A percentile compares a stretch with the other conserved stretches of the same genome.
Conservation (phyloP, 2,888 invertebrate genomes). For the Mycalesis mineus region DNA sequence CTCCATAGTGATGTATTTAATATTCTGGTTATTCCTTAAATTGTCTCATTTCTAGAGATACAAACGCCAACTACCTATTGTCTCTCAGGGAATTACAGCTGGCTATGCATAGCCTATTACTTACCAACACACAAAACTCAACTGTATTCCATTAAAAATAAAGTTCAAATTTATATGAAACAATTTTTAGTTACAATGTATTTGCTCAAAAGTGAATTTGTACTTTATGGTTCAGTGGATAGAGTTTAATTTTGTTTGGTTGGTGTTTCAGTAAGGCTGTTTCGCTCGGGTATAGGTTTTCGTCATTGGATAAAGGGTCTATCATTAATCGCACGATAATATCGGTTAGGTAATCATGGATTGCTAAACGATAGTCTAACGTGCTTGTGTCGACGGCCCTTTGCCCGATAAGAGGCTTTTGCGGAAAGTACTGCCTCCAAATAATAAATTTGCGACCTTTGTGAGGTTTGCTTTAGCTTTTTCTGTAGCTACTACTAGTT, state of each 20-base stretch:
- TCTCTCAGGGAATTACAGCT: slow-evolving; percentile 68
- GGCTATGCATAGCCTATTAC: slow-evolving; percentile 56
- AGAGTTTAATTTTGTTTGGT: slow-evolving; percentile 33
- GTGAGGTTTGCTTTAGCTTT: background rate
- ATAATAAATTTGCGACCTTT: background rate
- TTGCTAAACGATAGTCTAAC: slow-evolving; percentile 69
- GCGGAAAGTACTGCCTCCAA: slow-evolving; percentile 6
- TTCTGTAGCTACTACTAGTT: too few relatives aligned
- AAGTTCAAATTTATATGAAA: slow-evolving; percentile 33
- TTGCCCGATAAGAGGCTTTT: slow-evolving; percentile 28
- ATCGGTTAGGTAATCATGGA: slow-evolving; percentile 70
- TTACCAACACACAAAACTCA: slow-evolving; percentile 16
- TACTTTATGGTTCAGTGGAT: background rate
- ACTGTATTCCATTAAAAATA: slow-evolving; percentile 21
- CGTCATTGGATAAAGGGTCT: slow-evolving; percentile 70
- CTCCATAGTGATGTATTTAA: slow-evolving; percentile 43
- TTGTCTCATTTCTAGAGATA: slow-evolving; percentile 67
- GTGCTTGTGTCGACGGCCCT: slow-evolving; percentile 54
- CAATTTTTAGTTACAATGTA: background rate
- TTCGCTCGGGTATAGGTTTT: slow-evolving; percentile 39
- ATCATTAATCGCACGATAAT: slow-evolving; percentile 73
- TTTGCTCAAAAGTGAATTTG: background rate
- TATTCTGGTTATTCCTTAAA: slow-evolving; percentile 68
- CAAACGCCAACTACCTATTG: slow-evolving; percentile 69
- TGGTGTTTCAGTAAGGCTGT: slow-evolving; percentile 36